A percentile compares a stretch with the other conserved stretches of the same genome.
Conservation (phyloP, 2,797 vertebrate species). For the Dermochelys coriacea region DNA sequence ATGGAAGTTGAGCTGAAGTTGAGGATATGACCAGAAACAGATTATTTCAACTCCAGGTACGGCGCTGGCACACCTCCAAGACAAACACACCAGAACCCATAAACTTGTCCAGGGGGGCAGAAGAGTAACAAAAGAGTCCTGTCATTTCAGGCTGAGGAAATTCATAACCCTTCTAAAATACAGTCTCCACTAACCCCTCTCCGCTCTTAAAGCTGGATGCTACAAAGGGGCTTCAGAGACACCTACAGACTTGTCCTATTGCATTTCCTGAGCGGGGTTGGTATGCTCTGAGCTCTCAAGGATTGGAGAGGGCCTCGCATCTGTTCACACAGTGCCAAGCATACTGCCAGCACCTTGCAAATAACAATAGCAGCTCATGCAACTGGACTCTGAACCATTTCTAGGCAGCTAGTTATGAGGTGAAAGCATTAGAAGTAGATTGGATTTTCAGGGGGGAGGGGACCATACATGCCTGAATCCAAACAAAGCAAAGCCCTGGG, state of each 20-base stretch:
- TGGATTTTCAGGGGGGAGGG: background rate
- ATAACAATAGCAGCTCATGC: fast-evolving
- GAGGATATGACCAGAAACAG: background rate
- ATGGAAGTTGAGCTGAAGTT: background rate
- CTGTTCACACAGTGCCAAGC: background rate
- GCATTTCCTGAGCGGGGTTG: background rate
- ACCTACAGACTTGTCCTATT: too few species aligned
- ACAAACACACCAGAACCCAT: background rate
- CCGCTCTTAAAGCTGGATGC: background rate
- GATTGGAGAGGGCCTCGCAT: background rate
- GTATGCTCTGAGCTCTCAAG: background rate
- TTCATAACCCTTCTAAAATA: slow-evolving; percentile 37
- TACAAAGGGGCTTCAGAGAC: background rate
- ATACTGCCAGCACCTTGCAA: background rate
- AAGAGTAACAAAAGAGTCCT: background rate
- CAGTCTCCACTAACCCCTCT: background rate
- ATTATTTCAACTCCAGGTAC: background rate
- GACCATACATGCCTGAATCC: background rate
- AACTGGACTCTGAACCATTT: background rate
- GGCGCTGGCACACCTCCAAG: slow-evolving; percentile 1
- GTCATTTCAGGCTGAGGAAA: background rate
- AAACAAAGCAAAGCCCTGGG: background rate
- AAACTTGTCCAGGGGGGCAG: background rate
- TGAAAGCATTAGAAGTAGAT: background rate
- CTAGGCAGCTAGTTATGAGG: background rate